Base-by-base conservation (phyloP, 1,140 invertebrate species). In the Nomia melanderi region DNA sequence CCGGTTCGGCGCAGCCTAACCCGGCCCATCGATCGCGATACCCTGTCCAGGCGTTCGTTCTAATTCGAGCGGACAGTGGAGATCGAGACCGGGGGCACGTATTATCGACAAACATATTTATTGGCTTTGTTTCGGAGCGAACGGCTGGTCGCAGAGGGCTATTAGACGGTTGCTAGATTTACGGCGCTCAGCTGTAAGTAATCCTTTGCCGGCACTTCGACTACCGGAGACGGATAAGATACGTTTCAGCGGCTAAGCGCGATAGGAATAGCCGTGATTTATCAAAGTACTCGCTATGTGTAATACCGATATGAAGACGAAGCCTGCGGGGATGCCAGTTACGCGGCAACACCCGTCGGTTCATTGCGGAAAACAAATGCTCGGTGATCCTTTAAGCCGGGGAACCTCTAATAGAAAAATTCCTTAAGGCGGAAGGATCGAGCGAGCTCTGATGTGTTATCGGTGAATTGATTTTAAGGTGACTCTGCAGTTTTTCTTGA, bases 221-320 rank as follows among this genome's bases (percentile, higher is more conserved):
- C 17, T 9, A 27, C 7, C 12, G n/a, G 47, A 79, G 63, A 77
- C 70, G 59, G 66, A 82, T 67, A 75, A 83, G 80, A 82, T 64
- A 74, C 69, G 74, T 65, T 36, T 31, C 23, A 12, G 54, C 53
- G 54, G 67, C 50, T 47, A 64, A 50, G 47, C 41, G 79, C 65
- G 66, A 83, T 66, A 82, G 80, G 65, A 72, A 79, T 54, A 39
- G 25, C 23, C 39, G 47, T 83, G 82, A 83, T 83, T 83, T 83
- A 83, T 83, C 66, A 71, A 53, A 69, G 60, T 64, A 33, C 17
- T 29, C 63, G 29, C 31, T 6, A 29, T 17, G 70, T 56, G 75
- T 82, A 79, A 82, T 66, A 64, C 57, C 36, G 67, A 47, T 54
- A 79, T 57, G 77, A 83, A 76, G 82, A 83, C 71, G 79, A 83